Conservation (phyloP, 2,888 invertebrate genomes). For the Brachynemurus nebulosus region DNA sequence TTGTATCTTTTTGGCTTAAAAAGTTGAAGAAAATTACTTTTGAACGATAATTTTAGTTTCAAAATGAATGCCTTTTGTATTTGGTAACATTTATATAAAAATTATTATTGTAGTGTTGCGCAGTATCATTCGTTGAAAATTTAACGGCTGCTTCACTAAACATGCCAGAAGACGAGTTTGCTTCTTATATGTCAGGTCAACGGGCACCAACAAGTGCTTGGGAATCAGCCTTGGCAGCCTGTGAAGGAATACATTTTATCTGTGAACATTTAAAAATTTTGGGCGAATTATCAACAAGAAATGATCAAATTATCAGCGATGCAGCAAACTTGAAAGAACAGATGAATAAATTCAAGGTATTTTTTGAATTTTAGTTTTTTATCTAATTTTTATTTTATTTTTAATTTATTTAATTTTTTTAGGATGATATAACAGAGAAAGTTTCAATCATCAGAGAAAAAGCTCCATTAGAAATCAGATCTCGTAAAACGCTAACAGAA, state of each 20-base stretch:
- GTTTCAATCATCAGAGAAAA: constrained; percentile 55
- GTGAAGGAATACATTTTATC: constrained; percentile 72
- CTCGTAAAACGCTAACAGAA: constrained; percentile 47
- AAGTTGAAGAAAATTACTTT: too few relatives aligned
- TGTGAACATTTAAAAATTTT: constrained; percentile 62
- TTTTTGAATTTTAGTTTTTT: constrained; percentile 7
- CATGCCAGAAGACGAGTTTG: constrained; percentile 84
- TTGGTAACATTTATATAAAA: background rate
- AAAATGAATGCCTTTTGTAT: too few relatives aligned
- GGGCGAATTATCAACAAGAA: constrained; percentile 49
- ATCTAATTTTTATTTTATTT: background rate
- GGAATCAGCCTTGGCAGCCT: constrained; percentile 69
- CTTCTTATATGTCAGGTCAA: constrained; percentile 85
- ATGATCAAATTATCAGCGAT: constrained; percentile 44
- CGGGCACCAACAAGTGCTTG: constrained; percentile 71
- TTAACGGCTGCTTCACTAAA: constrained; percentile 85
- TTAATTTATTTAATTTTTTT: constrained; percentile 24
- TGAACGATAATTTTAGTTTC: too few relatives aligned
- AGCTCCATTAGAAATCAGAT: constrained; percentile 58
- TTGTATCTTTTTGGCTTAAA: too few relatives aligned
- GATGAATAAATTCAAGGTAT: constrained; percentile 57
- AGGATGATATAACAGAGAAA: constrained; percentile 59
- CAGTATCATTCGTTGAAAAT: constrained; percentile 94
- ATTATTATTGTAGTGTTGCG: constrained; percentile 72
- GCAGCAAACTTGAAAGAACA: constrained; percentile 53